These are phyloP conservation scores for Nysson spinosus DNA, from an alignment of 2,888 invertebrate species.

Conservation along the genomic window DNA sequence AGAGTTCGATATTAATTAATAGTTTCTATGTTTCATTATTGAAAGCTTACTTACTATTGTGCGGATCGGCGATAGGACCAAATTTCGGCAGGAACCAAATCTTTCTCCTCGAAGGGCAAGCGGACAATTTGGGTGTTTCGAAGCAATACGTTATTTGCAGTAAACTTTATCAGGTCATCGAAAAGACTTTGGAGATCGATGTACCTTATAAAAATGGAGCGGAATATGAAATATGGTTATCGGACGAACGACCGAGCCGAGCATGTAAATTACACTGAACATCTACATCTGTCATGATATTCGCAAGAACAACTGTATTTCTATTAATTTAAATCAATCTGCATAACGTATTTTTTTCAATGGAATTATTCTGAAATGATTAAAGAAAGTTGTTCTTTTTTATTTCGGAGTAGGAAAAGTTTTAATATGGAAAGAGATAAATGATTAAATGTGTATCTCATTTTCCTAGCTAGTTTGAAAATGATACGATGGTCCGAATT, in stretches of 20 bases:
- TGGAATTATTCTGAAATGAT: too few species aligned
- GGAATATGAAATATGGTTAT: constrained; percentile 66
- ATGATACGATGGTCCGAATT: constrained; percentile 63
- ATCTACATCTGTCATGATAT: too few species aligned
- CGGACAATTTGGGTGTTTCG: constrained; percentile 56
- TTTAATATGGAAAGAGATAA: too few species aligned
- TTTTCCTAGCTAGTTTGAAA: constrained; percentile 51
- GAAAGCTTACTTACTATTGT: constrained; percentile 58
- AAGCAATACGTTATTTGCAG: constrained; percentile 57
- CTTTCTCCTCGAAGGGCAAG: constrained; percentile 63
- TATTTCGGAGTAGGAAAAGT: too few species aligned
- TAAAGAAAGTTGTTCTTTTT: too few species aligned
- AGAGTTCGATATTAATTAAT: background rate
- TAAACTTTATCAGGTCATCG: constrained; percentile 60
- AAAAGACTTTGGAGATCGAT: constrained; percentile 52
- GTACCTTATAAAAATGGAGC: constrained; percentile 59
- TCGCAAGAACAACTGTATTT: too few species aligned
- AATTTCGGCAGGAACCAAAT: constrained; percentile 64
- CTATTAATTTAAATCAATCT: too few species aligned
- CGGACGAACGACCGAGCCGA: constrained; percentile 59
- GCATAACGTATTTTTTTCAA: too few species aligned
- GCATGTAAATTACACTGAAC: constrained; percentile 58
- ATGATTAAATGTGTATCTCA: background rate
- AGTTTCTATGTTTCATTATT: background rate
- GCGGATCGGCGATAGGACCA: constrained; percentile 62